Percentiles rank a stretch among this genome's conserved stretches.
Evolutionary conservation across 2,113 vertebrate genomes (phyloP).

Genomic region (Cisticola juncidis): DNA sequence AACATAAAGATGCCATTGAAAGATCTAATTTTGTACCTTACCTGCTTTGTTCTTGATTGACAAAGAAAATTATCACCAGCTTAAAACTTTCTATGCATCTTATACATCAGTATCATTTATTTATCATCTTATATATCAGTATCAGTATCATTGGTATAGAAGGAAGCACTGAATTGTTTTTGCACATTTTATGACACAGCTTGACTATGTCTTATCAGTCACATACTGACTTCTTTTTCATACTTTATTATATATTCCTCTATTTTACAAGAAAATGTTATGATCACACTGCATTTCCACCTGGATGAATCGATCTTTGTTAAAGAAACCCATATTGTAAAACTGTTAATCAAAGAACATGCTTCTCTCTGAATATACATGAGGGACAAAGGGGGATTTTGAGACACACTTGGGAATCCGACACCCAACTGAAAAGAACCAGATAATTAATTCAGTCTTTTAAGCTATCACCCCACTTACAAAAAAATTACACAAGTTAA

Average conservation of each 20-base stretch:
- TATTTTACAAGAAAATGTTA: not conserved
- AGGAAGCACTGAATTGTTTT: not conserved
- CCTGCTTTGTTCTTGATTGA: not conserved
- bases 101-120: too few species aligned
- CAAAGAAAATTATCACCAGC: not conserved
- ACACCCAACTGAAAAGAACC: not conserved
- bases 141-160: too few species aligned
- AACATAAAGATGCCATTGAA: not conserved
- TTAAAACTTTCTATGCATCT: not conserved
- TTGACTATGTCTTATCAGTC: not conserved
- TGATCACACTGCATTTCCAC: not conserved
- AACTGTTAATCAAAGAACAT: not conserved
- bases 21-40: not conserved
- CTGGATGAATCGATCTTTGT: not conserved
- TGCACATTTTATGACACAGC: not conserved
- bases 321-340: not conserved
- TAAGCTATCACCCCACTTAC: not conserved
- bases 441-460: not conserved
- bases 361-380: not conserved
- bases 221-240: not conserved
- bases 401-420: not conserved
- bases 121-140: not conserved
- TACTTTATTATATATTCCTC: not conserved
- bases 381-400: not conserved
- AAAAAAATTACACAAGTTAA: not conserved